Percentiles rank a stretch among this genome's conserved stretches.
These are phyloP conservation scores for Reticulitermes lucifugus DNA, from an alignment of 2,888 invertebrate genomes.

Conservation along the genomic window DNA sequence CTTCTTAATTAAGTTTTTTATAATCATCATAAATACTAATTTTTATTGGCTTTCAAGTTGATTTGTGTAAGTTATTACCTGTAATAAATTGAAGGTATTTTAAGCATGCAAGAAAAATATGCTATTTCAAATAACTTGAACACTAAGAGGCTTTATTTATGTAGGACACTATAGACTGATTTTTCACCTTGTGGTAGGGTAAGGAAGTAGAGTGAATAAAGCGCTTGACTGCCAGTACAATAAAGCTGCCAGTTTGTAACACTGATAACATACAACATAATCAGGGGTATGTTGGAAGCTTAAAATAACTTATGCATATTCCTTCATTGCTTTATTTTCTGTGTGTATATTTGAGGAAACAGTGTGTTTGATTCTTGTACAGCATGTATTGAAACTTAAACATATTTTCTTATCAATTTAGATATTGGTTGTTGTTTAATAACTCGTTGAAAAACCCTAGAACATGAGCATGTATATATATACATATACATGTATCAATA, in stretches of 20 bases:
- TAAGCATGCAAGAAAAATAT: no score
- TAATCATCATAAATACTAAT: background rate
- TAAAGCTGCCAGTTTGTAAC: background rate
- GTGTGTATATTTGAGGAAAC: background rate
- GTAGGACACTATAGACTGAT: background rate
- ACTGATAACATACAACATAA: background rate
- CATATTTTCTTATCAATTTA: background rate
- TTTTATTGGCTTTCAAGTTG: background rate
- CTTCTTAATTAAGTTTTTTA: background rate
- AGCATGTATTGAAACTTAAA: background rate
- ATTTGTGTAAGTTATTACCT: background rate
- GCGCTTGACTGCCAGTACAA: background rate
- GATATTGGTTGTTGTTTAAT: background rate
- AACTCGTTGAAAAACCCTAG: background rate
- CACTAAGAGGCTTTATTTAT: no score
- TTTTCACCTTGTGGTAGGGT: background rate
- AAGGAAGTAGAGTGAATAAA: background rate
- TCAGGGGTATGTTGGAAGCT: background rate
- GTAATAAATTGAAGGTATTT: background rate
- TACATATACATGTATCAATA: background rate
- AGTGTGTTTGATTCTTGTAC: background rate
- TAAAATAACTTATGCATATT: background rate
- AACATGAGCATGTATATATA: background rate
- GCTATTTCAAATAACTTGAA: no score
- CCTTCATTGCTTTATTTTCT: background rate